These are phyloP conservation scores for Cyrtodaria siliqua DNA, from an alignment of 2,888 invertebrate genomes.

Conservation along the genomic window DNA sequence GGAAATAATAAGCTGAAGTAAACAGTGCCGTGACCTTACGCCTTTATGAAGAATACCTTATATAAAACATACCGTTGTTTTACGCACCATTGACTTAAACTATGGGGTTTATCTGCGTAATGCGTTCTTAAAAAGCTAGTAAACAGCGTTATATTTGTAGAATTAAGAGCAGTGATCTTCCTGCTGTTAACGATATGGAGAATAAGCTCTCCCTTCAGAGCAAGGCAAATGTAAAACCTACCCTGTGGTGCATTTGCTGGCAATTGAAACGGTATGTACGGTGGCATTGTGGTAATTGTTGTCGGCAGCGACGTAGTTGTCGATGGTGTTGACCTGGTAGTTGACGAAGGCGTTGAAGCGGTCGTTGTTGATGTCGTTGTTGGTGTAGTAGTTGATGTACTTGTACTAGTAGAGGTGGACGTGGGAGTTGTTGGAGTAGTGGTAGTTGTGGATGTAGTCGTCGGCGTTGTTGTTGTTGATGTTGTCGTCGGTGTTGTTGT, in stretches of 20 bases:
- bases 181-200: too few species aligned
- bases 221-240: too few species aligned
- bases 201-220: too few species aligned
- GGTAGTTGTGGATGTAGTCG: slow-evolving; percentile 19
- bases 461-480: slow-evolving; percentile 30
- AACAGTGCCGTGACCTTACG: too few species aligned
- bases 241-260: slow-evolving; percentile 53
- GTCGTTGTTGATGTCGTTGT: slow-evolving; percentile 37
- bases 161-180: too few species aligned
- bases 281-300: slow-evolving; percentile 36
- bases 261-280: slow-evolving; percentile 48
- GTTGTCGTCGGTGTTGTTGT: slow-evolving; percentile 33
- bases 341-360: slow-evolving; percentile 9
- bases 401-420: slow-evolving; percentile 16
- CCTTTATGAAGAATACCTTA: too few species aligned
- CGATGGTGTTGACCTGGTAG: slow-evolving; percentile 15
- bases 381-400: slow-evolving; percentile 30
- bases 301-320: slow-evolving; percentile 20
- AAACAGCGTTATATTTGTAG: too few species aligned
- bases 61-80: too few species aligned
- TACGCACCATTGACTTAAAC: too few species aligned
- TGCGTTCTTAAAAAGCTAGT: too few species aligned
- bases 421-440: slow-evolving; percentile 22
- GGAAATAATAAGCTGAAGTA: too few species aligned
- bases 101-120: too few species aligned